Percentiles rank a stretch among this genome's conserved stretches.
Evolutionary conservation across 2,797 vertebrate species (phyloP).

Genomic region (Anolis apletophallus): DNA sequence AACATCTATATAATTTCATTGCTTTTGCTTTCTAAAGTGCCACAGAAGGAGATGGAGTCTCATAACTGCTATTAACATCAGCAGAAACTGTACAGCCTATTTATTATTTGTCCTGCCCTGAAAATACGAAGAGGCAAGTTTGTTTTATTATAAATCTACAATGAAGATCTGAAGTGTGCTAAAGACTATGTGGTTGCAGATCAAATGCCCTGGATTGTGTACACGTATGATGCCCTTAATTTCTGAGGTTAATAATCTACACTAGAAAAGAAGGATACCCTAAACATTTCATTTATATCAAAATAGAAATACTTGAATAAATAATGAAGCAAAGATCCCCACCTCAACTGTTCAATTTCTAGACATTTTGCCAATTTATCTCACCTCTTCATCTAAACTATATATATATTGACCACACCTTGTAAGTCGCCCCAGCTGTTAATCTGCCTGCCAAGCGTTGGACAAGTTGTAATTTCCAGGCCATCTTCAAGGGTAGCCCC

Average conservation of each 20-base stretch:
- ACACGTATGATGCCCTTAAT: background rate
- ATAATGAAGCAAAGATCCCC: constrained; percentile 54
- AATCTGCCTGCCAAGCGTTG: too few relatives aligned
- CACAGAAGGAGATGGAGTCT: background rate
- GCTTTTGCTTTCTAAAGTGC: background rate
- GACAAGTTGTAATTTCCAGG: too few relatives aligned
- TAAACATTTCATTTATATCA: constrained; percentile 43
- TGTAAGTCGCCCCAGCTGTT: too few relatives aligned
- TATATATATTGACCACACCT: too few relatives aligned
- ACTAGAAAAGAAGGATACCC: constrained; percentile 15
- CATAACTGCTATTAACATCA: background rate
- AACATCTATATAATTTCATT: constrained; percentile 8
- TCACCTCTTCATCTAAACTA: constrained; percentile 9
- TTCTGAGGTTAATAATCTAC: constrained; percentile 17
- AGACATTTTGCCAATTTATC: constrained; percentile 32
- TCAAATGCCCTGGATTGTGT: constrained; percentile 22
- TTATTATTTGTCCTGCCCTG: background rate
- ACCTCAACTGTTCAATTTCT: constrained; percentile 42
- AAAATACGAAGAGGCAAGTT: background rate
- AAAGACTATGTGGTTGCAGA: background rate
- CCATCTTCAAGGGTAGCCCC: too few relatives aligned
- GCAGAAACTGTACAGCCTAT: background rate
- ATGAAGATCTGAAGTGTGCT: background rate
- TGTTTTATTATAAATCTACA: background rate
- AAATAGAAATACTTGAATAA: constrained; percentile 44